A percentile compares a stretch with the other conserved stretches of the same genome.
Conservation (phyloP, 23 tunicate species). For the Ascidia mentula region DNA sequence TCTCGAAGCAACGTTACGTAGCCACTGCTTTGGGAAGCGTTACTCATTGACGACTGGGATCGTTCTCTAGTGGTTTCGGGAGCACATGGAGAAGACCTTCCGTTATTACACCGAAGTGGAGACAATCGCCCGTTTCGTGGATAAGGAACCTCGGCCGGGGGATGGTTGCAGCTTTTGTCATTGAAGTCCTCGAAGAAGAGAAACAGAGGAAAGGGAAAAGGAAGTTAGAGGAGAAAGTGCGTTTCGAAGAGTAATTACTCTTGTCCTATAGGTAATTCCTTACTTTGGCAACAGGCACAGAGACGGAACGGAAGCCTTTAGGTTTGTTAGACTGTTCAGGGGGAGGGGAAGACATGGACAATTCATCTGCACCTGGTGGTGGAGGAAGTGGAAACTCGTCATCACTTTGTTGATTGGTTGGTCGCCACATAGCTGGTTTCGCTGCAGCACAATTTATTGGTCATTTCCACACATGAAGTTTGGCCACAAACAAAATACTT, state of each 20-base stretch:
- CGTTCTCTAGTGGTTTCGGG: neutral
- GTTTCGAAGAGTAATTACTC: too few relatives aligned
- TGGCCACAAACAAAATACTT: neutral
- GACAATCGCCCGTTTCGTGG: neutral
- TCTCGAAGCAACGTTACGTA: constrained; percentile 81
- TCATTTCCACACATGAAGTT: neutral
- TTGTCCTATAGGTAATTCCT: neutral
- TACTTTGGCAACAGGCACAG: neutral
- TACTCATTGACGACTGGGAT: neutral
- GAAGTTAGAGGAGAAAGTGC: neutral
- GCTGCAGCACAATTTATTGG: neutral
- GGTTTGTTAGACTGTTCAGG: constrained; percentile 4
- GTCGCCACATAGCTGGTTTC: constrained; percentile 19
- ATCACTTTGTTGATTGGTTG: neutral
- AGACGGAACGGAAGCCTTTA: neutral
- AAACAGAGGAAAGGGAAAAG: neutral
- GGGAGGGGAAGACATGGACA: constrained; percentile 19
- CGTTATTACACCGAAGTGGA: neutral
- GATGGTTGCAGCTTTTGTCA: neutral
- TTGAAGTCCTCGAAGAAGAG: neutral
- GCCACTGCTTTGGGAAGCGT: constrained; percentile 12
- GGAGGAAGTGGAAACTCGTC: constrained; percentile 41
- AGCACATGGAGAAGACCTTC: neutral
- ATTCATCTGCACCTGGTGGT: constrained; percentile 25
- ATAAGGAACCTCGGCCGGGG: neutral